Evolutionary conservation across 1,140 invertebrate species (phyloP).

Genomic region (Mactra quadrangularis): DNA sequence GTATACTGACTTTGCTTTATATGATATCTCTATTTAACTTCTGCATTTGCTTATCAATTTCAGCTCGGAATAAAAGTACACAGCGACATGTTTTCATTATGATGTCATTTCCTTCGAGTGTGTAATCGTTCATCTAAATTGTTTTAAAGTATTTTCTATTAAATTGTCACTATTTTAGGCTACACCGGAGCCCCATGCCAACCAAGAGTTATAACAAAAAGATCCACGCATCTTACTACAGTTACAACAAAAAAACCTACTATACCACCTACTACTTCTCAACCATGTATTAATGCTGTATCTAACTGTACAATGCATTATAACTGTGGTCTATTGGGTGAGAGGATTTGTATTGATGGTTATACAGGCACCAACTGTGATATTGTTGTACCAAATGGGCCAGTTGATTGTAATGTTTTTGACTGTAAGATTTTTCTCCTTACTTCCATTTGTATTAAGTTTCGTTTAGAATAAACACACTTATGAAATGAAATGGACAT

Average conservation of each 20-base stretch:
- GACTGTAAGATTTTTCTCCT: constrained; percentile 30
- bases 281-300: constrained; percentile 1
- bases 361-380: constrained; percentile 30
- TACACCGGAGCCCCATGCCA: constrained; percentile 21
- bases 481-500: too few species aligned
- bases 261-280: background rate
- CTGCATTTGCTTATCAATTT: too few species aligned
- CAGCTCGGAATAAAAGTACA: too few species aligned
- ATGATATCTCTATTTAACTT: too few species aligned
- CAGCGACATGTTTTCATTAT: background rate
- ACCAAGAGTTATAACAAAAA: background rate
- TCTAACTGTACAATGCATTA: constrained; percentile 34
- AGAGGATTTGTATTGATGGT: constrained; percentile 34
- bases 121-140: background rate
- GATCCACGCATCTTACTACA: constrained; percentile 39
- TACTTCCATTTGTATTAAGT: too few species aligned
- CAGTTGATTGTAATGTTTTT: constrained; percentile 38
- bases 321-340: background rate
- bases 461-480: too few species aligned
- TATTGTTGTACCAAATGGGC: constrained; percentile 11
- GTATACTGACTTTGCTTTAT: too few species aligned
- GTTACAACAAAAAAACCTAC: constrained; percentile 9
- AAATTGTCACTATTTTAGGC: too few species aligned
- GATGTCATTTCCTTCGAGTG: background rate
- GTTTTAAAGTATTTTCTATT: background rate